Evolutionary conservation across 2,888 invertebrate genomes (phyloP).

Genomic region (Gerosis bhagava): DNA sequence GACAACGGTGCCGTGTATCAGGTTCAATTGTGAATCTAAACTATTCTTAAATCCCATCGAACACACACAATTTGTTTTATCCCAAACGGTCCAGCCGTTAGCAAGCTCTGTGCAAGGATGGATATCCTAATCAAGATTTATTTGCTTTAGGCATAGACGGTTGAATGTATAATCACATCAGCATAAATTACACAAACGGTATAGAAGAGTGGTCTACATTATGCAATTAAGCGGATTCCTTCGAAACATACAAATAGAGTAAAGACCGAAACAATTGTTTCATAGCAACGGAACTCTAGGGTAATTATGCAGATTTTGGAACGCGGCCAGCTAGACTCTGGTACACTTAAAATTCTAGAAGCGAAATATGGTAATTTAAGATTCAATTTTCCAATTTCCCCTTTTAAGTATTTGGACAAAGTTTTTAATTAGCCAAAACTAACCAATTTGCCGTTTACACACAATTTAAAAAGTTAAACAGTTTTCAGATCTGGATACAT

Average conservation of each 20-base stretch:
- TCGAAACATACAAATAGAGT: conserved; percentile 38
- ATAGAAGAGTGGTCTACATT: conserved; percentile 24
- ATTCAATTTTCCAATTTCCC: conserved; percentile 27
- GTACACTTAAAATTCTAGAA: conserved; percentile 34
- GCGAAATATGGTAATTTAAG: conserved; percentile 23
- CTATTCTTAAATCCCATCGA: no score
- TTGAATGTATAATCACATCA: conserved; percentile 20
- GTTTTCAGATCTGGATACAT: conserved; percentile 5
- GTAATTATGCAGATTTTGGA: conserved; percentile 36
- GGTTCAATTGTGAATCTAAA: no score
- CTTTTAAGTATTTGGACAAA: conserved; percentile 27
- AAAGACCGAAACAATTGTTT: conserved; percentile 30
- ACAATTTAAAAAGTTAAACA: conserved; percentile 5
- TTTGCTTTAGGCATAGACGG: conserved; percentile 10
- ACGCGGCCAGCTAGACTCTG: conserved; percentile 28
- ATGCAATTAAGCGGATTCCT: conserved; percentile 38
- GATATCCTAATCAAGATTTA: conserved; percentile 15
- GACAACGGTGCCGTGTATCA: no score
- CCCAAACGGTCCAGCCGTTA: no score
- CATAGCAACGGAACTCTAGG: conserved; percentile 26
- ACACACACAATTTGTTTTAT: no score
- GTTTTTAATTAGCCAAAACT: conserved; percentile 26
- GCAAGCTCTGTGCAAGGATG: no score
- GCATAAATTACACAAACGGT: conserved; percentile 20
- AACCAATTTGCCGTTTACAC: conserved; percentile 21